These are phyloP conservation scores for Halichondria panicea DNA, from an alignment of 37 sponge, comb jelly and placozoan species.

Conservation along the genomic window DNA sequence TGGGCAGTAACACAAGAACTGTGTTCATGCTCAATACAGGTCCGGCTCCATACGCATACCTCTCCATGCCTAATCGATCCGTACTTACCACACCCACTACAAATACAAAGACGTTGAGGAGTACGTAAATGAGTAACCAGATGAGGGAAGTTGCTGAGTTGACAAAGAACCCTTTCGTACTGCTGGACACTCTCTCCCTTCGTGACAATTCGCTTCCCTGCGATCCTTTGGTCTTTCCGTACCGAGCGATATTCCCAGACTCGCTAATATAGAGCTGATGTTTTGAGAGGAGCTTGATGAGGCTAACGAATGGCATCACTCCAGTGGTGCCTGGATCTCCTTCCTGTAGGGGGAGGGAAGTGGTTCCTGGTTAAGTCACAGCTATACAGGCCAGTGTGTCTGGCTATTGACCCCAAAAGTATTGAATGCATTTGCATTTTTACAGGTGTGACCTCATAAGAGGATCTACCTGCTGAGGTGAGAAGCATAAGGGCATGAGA, in stretches of 20 bases:
- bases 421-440: too few species aligned
- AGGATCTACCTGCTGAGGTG: too few species aligned
- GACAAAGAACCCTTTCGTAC: constrained; percentile 8
- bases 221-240: constrained; percentile 53
- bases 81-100: constrained; percentile 13
- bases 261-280: constrained; percentile 74
- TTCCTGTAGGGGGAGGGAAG: too few species aligned
- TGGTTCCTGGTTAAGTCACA: too few species aligned
- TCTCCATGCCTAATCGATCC: constrained; percentile 6
- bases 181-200: neutral
- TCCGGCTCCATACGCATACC: constrained; percentile 41
- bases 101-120: constrained; percentile 34
- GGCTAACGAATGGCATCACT: constrained; percentile 35
- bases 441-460: too few species aligned
- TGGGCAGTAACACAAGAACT: constrained; percentile 51
- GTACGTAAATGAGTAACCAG: constrained; percentile 36
- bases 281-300: constrained; percentile 46
- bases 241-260: constrained; percentile 57
- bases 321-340: constrained; percentile 34
- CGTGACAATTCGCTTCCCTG: neutral
- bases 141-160: neutral
- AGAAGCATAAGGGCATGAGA: too few species aligned
- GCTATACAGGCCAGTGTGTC: too few species aligned
- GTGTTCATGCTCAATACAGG: constrained; percentile 62
- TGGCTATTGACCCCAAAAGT: too few species aligned